Evolutionary conservation across 2,113 vertebrate genomes (phyloP).

Genomic region (Procavia capensis): DNA sequence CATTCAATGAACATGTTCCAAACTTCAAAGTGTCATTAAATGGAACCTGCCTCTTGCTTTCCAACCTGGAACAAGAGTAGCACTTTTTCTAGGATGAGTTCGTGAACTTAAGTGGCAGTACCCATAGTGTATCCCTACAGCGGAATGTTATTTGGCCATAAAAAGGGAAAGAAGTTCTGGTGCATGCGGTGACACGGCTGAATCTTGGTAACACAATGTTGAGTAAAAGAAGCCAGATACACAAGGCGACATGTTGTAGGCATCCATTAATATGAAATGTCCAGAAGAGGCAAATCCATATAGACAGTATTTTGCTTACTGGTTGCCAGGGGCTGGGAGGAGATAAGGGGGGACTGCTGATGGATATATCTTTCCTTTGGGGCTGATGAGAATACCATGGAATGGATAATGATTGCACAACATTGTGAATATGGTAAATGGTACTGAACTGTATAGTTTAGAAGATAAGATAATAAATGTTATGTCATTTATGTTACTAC

Average conservation of each 20-base stretch:
- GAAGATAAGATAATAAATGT: not conserved
- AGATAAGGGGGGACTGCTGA: not conserved
- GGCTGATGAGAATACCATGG: not conserved
- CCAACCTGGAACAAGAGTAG: conserved; percentile 62
- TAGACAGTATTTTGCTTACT: no score
- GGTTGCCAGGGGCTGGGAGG: no score
- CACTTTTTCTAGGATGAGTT: no score
- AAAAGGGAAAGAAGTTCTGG: not conserved
- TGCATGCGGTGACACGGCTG: no score
- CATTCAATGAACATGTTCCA: conserved; percentile 79
- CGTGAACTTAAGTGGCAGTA: no score
- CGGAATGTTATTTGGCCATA: not conserved
- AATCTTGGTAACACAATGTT: no score
- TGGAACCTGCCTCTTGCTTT: conserved; percentile 52
- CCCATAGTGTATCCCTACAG: not conserved
- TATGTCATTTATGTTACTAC: not conserved
- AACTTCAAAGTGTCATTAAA: conserved; percentile 70
- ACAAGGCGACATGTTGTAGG: no score
- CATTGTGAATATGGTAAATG: no score
- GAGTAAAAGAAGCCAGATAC: no score
- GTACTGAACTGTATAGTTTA: not conserved
- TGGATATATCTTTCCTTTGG: not conserved
- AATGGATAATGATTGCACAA: not conserved
- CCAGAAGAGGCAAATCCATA: no score
- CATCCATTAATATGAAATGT: no score